Base-by-base conservation (phyloP, 2,113 vertebrate genomes). In the Atrichornis clamosus region DNA sequence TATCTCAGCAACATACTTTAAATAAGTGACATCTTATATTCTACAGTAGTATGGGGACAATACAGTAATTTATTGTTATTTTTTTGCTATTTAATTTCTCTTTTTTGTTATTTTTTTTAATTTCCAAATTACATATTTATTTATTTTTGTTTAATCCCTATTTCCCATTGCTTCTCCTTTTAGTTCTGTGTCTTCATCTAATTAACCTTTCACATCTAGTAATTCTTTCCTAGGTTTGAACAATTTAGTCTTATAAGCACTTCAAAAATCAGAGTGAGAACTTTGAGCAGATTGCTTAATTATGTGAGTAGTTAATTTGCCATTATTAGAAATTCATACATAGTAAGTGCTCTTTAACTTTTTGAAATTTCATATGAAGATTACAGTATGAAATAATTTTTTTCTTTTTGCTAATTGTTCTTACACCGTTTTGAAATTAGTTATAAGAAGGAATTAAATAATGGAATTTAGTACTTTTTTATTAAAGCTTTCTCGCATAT, bases 141-240 rank as follows among this genome's bases (percentile, higher is more conserved):
- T 91, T 84, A 55, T 83, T 87, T 17, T 44, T 58, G 13, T 84
- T 95, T 89, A 78, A 96, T 92, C 24, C 24, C 32, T 37, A 10
- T 63, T 85, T 95, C 47, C 21, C 35, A 35, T 72, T 91, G 70
- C 53, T 94, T 97, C 79, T 84, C 27, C 27, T 93, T 78, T 97
- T 86, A 84, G 37, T 81, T 96, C 42, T 94, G 14, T 75, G 84
- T 87, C 80, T 95, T 95, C 69, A 87, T 88, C 84, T 96, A 90
- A 97, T 97, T 96, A 97, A 84, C 96, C 97, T 96, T 95, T 96
- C 70, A 65, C 76, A 89, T 96, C 63, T 94, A 90, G 86, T 97
- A 90, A 96, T 96, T 96, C 62, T 97, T 97, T 97, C 86, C 89
- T 89, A 78, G 64, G 90, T 96, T 96, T 97, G 46, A 95, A 86